These are phyloP conservation scores for Drosophila borborema DNA, from an alignment of 2,888 invertebrate species.

Conservation along the genomic window DNA sequence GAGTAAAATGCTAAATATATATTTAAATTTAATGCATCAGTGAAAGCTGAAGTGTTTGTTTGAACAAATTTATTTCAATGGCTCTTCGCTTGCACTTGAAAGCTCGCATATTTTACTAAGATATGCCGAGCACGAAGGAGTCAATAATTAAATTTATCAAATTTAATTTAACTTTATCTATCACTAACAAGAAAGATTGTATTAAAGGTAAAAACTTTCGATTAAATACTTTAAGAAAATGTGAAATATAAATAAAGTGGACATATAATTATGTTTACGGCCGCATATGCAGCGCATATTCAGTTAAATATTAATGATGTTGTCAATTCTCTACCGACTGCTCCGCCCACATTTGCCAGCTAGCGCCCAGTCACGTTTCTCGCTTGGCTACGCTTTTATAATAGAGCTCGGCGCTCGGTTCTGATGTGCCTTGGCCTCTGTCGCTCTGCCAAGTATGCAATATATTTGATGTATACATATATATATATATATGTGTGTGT, in stretches of 20 bases:
- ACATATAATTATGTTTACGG: conserved; percentile 36
- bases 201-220: neutral
- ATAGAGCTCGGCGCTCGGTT: conserved; percentile 16
- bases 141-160: neutral
- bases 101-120: neutral
- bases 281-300: conserved; percentile 33
- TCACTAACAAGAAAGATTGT: neutral
- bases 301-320: conserved; percentile 41
- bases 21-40: neutral
- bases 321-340: conserved; percentile 14
- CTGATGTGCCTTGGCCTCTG: conserved; percentile 34
- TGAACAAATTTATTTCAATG: neutral
- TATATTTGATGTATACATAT: conserved; percentile 57
- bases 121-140: neutral
- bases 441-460: conserved; percentile 67
- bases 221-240: neutral
- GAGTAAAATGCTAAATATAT: neutral
- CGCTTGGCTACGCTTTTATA: conserved; percentile 47
- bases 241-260: conserved; percentile 6
- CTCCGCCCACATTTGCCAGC: neutral
- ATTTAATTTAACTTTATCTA: neutral
- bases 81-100: neutral
- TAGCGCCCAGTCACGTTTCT: conserved; percentile 57
- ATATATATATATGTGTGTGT: neutral
- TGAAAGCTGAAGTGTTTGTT: neutral